These are phyloP conservation scores for Loris lydekkerianus DNA, from an alignment of 2,797 vertebrate species.

Conservation along the genomic window DNA sequence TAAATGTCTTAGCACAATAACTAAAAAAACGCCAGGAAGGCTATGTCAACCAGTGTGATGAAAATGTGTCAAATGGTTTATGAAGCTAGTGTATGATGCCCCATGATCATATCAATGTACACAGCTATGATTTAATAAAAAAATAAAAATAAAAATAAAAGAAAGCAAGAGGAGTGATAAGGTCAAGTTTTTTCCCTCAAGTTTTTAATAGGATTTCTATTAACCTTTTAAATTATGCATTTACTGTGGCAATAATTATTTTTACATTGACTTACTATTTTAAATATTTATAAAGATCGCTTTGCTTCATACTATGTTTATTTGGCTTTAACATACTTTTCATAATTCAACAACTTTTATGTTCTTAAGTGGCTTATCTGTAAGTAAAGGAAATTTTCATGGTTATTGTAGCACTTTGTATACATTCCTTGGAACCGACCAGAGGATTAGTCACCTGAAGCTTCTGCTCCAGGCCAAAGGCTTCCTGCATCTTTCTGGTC, in stretches of 20 bases:
- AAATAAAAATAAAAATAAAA: background rate
- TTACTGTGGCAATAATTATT: background rate
- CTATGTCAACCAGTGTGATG: too few relatives aligned
- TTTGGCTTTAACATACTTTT: background rate
- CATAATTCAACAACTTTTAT: background rate
- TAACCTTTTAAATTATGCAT: background rate
- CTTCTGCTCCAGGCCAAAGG: background rate
- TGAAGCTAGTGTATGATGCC: too few relatives aligned
- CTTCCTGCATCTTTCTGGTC: background rate
- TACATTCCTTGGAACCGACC: background rate
- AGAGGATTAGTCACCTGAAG: background rate
- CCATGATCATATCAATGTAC: too few relatives aligned
- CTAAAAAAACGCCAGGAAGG: too few relatives aligned
- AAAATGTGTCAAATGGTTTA: too few relatives aligned
- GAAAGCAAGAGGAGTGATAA: background rate
- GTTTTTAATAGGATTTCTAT: background rate
- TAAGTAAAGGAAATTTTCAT: background rate
- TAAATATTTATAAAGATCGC: background rate
- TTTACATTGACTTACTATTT: background rate
- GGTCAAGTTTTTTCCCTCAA: background rate
- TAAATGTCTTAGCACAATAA: too few relatives aligned
- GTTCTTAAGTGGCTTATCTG: background rate
- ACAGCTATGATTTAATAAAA: too few relatives aligned
- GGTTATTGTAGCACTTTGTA: background rate
- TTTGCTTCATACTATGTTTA: background rate